phyloP scores from a whole-genome alignment of 1,140 invertebrate species.

The Maniola jurtina region DNA sequence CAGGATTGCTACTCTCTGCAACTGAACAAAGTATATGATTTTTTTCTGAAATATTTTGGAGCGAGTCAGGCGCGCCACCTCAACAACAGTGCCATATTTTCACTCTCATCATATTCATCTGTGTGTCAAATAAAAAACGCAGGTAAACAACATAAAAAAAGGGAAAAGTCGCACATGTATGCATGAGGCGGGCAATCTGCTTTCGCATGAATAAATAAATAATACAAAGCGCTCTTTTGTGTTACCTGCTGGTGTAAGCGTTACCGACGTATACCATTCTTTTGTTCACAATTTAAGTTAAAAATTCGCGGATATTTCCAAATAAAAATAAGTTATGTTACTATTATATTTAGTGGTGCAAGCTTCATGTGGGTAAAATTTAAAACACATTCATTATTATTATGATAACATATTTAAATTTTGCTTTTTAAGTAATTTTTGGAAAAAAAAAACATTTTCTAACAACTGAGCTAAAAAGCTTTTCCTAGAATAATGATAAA shows the following conservation, averaged over 20 bases:
- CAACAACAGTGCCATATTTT: slow-evolving; percentile 18
- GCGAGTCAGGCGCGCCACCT: too few relatives aligned
- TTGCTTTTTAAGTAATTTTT: too few relatives aligned
- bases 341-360: neutral
- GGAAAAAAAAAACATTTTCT: too few relatives aligned
- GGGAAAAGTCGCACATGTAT: slow-evolving; percentile 12
- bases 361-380: neutral
- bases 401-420: too few relatives aligned
- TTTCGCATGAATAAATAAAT: slow-evolving; percentile 14
- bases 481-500: too few relatives aligned
- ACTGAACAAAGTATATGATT: too few relatives aligned
- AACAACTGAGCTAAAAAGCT: too few relatives aligned
- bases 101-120: slow-evolving; percentile 6
- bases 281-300: slow-evolving; percentile 15
- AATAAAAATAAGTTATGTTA: slow-evolving; percentile 7
- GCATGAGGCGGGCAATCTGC: slow-evolving; percentile 16
- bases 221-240: slow-evolving; percentile 16
- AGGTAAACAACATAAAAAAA: slow-evolving; percentile 19
- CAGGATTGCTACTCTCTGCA: too few relatives aligned
- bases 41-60: too few relatives aligned
- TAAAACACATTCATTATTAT: neutral
- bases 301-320: slow-evolving; percentile 1
- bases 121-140: slow-evolving; percentile 10
- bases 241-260: slow-evolving; percentile 17
- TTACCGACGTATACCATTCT: slow-evolving; percentile 15